Base-by-base conservation (phyloP, 2,888 invertebrate species). In the Dusona sp. region DNA sequence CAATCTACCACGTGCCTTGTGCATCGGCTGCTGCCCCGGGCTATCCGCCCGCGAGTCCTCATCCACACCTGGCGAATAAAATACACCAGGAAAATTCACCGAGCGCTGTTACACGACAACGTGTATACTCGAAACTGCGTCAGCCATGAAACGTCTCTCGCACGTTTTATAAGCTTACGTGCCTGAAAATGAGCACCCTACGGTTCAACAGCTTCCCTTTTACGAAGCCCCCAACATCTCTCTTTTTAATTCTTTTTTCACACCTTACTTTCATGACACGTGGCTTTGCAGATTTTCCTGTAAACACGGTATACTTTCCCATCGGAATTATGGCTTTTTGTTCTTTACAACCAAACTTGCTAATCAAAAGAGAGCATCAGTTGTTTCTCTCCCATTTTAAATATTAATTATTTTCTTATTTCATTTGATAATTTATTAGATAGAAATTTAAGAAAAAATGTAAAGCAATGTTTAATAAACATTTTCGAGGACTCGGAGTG, bases 151-250 rank as follows among this genome's bases (percentile, higher is more conserved):
- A 42, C 45, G 51, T 48, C 64, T 61, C 42, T 42, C 29, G n/a
- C 68, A 68, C 90, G 90, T 92, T 92, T 92, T 92, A 92, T 91
- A 91, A 90, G 91, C 88, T 89, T 90, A 92, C 91, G 90, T 91
- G 91, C 89, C 88, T 86, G 89, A 79, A 68, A 89, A 88, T 87
- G 89, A 90, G 88, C 88, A 84, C 79, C 84, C 33, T 57, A 79
- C 65, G 54, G 67, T 42, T 33, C 65, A 77, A 45, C 25, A 67
- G 77, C 57, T 42, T 36, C 22, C 48, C n/a, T 73, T 77, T 77
- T 61, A 77, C 65, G 57, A 22, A 22, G 84, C 86, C 88, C 85
- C 75, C 83, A 79, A 68, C 25, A 89, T 90, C 88, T 88, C 89
- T 87, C 89, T 84, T 90, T 89, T 89, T 89, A 90, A 88, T 87